A percentile compares a stretch with the other conserved stretches of the same genome.
Evolutionary conservation across 2,113 vertebrate species (phyloP).

Genomic region (Rhabdornis inornatus): DNA sequence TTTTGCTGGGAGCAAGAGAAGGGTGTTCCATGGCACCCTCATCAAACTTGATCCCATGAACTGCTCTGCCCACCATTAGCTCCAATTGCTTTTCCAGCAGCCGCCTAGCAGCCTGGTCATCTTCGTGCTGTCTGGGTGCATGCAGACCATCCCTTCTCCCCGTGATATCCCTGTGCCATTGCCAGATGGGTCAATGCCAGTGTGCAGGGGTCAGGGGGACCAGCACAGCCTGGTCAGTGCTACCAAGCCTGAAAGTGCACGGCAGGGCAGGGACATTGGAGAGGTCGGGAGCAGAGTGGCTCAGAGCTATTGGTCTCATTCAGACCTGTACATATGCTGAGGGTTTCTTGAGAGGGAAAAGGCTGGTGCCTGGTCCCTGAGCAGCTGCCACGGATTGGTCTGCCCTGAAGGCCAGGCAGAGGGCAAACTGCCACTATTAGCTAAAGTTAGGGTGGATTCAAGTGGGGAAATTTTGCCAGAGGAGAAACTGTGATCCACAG

Average conservation of each 20-base stretch:
- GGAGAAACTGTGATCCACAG: background rate
- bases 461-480: background rate
- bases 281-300: background rate
- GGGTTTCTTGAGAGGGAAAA: background rate
- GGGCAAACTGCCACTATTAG: background rate
- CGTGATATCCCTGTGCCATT: rapidly evolving
- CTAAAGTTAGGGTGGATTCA: background rate
- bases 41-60: background rate
- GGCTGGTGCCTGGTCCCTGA: background rate
- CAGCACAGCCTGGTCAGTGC: rapidly evolving
- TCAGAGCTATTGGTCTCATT: background rate
- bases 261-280: background rate
- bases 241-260: background rate
- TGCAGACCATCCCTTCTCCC: background rate
- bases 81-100: background rate
- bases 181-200: background rate
- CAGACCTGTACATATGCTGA: background rate
- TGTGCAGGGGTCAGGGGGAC: rapidly evolving
- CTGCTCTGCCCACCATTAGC: background rate
- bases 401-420: background rate
- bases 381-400: background rate
- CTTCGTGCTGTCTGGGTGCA: background rate
- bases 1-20: background rate
- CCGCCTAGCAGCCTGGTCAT: rapidly evolving
- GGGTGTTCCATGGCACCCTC: rapidly evolving